Evolutionary conservation across 30 jellyfish, hydroid and myxozoan species (phyloP), one percentile per base, ranked within the genome.

Genomic region (Mastigias papua): DNA sequence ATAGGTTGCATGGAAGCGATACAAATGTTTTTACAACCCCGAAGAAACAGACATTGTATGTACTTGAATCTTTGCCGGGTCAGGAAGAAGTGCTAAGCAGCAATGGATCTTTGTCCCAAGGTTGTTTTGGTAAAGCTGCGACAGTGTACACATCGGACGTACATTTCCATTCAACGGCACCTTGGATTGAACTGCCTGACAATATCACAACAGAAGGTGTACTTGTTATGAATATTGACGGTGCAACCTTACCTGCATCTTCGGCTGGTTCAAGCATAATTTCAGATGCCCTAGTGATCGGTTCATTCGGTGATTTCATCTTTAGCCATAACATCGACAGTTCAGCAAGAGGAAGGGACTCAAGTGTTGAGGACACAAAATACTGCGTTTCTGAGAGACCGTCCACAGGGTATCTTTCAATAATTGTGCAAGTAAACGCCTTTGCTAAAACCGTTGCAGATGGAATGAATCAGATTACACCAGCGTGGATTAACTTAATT

Each of bases 371-470:
- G 16, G 25, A 10, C 8, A 1, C 4, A 8, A 0, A 28, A 22
- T 19, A 34, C 19, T 89, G 97, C 48, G 62, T 62, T 42, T 81
- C 91, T 8, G 33, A 71, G 46, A 27, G 33, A 11, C 85, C 90
- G 29, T 69, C 97, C 20, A 68, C 92, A 19, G 51, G 63, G 49
- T 89, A 89, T 49, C 79, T 89, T 6, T 32, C 92, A 0, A 85
- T 72, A 20, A 48, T 82, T 23, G 84, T 81, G 27, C 87, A 80
- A n/a, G 61, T 73, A 32, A 89, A 89, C 63, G 49, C 97, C 1
- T 89, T 89, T 54, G 20, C 86, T 11, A 69, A 89, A 32, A 67
- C 97, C 7, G 89, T 80, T 30, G 73, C 79, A 4, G 90, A 80
- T 23, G 88, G 77, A 17, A 63, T 80, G 3, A 89, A 89, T 78